These are phyloP conservation scores for Diplogasteroides magnus DNA, from an alignment of 1,140 invertebrate species.

Conservation along the genomic window DNA sequence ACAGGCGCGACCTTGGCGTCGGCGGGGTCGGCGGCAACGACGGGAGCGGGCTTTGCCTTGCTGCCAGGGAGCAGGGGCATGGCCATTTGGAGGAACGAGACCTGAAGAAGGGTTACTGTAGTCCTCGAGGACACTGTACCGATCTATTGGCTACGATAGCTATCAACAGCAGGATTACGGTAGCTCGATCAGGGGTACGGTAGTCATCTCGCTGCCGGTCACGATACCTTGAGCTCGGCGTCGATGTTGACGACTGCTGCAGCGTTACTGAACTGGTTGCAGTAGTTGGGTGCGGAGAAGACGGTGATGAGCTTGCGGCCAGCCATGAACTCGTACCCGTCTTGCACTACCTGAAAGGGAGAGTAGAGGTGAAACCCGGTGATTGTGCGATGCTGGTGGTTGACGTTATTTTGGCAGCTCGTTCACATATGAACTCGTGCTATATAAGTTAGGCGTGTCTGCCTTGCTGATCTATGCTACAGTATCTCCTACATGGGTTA, in stretches of 20 bases:
- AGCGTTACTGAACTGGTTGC: constrained; percentile 41
- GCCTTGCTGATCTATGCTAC: too few relatives aligned
- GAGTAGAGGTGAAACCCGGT: not conserved
- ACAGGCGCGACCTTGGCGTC: not conserved
- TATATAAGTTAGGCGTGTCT: too few relatives aligned
- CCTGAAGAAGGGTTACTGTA: not conserved
- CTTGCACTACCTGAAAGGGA: constrained; percentile 33
- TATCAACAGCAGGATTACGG: too few relatives aligned
- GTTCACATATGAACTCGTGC: too few relatives aligned
- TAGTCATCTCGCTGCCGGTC: too few relatives aligned
- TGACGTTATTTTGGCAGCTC: too few relatives aligned
- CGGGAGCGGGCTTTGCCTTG: constrained; percentile 21
- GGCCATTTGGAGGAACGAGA: constrained; percentile 18
- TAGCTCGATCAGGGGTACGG: too few relatives aligned
- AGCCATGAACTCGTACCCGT: constrained; percentile 41
- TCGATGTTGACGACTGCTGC: constrained; percentile 43
- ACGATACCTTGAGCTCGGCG: constrained; percentile 32
- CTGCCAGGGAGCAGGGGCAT: constrained; percentile 9
- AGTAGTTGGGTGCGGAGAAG: constrained; percentile 44
- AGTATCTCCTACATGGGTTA: constrained; percentile 43
- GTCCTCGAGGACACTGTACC: not conserved
- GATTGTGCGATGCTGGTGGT: too few relatives aligned
- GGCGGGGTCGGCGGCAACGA: constrained; percentile 12
- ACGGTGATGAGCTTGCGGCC: constrained; percentile 41
- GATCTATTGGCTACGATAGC: too few relatives aligned